phyloP scores from a whole-genome alignment of 2,888 invertebrate genomes.

The Hirtodrosophila cameraria region DNA sequence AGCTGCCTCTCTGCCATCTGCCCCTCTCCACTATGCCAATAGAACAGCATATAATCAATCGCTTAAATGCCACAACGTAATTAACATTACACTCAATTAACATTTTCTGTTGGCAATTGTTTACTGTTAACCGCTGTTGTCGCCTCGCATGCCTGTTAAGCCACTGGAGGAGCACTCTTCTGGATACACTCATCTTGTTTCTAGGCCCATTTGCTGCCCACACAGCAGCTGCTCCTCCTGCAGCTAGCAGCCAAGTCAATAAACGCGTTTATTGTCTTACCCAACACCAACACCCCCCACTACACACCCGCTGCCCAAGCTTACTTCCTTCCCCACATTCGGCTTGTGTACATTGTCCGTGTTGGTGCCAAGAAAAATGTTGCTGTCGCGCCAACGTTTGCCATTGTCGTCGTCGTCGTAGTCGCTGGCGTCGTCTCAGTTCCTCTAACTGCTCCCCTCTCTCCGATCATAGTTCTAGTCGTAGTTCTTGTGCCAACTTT shows the following conservation, averaged over 20 bases:
- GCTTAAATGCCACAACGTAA: conserved; percentile 67
- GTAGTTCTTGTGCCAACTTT: conserved; percentile 75
- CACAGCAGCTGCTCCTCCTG: conserved; percentile 40
- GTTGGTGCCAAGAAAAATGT: conserved; percentile 78
- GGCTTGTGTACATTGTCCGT: conserved; percentile 75
- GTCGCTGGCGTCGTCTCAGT: conserved; percentile 38
- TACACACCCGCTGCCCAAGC: conserved; percentile 2
- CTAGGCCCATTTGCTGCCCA: conserved; percentile 52
- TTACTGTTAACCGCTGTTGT: conserved; percentile 67
- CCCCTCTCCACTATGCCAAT: background rate
- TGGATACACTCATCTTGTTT: conserved; percentile 1
- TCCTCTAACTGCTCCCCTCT: background rate
- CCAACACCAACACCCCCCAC: conserved; percentile 25
- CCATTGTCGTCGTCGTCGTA: conserved; percentile 62
- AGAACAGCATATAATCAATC: conserved; percentile 43
- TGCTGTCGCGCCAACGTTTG: conserved; percentile 76
- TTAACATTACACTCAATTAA: conserved; percentile 79
- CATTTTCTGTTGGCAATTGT: conserved; percentile 66
- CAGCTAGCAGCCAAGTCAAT: conserved; percentile 69
- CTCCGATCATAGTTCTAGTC: conserved; percentile 39
- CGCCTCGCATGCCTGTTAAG: conserved; percentile 39
- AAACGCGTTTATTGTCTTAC: conserved; percentile 80
- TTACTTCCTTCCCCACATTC: conserved; percentile 51
- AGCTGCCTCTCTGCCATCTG: background rate
- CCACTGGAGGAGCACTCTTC: conserved; percentile 11